Conservation (phyloP, 2,797 vertebrate genomes). For the Tenualosa ilisha region DNA sequence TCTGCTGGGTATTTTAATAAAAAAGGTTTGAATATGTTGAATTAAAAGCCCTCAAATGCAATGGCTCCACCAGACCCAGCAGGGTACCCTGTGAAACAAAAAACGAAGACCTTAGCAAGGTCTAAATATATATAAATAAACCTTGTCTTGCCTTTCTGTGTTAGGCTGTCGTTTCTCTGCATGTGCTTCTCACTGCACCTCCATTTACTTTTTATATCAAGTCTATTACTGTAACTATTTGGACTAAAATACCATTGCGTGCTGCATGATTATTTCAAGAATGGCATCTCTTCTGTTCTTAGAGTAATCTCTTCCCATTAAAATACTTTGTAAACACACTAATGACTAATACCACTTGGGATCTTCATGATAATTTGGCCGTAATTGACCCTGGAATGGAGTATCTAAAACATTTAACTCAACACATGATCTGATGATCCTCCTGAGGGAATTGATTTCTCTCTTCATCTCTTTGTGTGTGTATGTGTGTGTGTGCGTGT, state of each 20-base stretch:
- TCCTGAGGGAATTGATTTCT: neutral
- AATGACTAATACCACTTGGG: neutral
- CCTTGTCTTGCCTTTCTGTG: too few relatives aligned
- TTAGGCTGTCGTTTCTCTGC: too few relatives aligned
- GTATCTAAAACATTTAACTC: neutral
- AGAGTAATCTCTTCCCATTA: neutral
- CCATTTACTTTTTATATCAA: neutral
- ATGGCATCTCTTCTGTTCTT: neutral
- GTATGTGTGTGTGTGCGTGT: neutral
- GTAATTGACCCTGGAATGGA: slow-evolving; percentile 1
- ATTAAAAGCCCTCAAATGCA: too few relatives aligned
- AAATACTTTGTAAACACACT: neutral
- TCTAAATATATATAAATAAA: too few relatives aligned
- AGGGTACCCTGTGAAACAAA: too few relatives aligned
- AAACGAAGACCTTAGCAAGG: too few relatives aligned
- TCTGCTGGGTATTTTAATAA: too few relatives aligned
- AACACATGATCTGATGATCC: neutral
- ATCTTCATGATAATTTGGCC: neutral
- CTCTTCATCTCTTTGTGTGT: neutral
- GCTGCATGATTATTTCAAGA: neutral
- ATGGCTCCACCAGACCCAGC: too few relatives aligned
- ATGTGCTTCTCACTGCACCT: neutral
- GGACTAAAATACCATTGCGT: neutral
- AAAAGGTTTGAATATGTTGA: too few relatives aligned
- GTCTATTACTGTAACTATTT: neutral